These are phyloP conservation scores for Petrocephalus sullivani DNA, from an alignment of 2,797 vertebrate species.

Conservation along the genomic window DNA sequence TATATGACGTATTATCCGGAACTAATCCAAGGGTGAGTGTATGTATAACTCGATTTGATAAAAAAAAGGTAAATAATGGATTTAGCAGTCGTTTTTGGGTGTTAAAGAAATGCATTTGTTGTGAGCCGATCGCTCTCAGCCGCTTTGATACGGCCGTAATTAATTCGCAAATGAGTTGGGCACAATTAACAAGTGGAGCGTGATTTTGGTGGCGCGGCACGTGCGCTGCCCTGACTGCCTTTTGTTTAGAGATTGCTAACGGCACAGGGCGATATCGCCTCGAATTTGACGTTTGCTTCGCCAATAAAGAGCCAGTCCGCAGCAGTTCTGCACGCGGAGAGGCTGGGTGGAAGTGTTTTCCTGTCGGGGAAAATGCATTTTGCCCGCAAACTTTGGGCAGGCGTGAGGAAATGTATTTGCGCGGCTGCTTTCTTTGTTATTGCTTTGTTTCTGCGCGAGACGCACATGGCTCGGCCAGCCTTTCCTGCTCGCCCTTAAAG, in stretches of 20 bases:
- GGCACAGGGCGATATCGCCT: conserved; percentile 14
- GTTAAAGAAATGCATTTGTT: not conserved
- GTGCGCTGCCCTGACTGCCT: conserved; percentile 15
- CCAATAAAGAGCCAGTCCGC: not conserved
- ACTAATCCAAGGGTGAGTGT: conserved; percentile 19
- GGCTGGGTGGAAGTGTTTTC: not conserved
- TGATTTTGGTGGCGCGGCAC: not conserved
- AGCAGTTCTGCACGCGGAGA: not conserved
- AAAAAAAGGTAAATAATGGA: not conserved
- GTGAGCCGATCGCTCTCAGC: not conserved
- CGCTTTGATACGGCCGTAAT: not conserved
- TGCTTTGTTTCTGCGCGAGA: conserved; percentile 88
- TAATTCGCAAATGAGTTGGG: not conserved
- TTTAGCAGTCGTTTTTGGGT: not conserved
- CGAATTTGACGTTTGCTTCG: not conserved
- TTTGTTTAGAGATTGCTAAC: conserved; percentile 20
- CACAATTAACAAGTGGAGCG: not conserved
- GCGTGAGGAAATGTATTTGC: conserved; percentile 6
- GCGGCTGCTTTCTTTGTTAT: conserved; percentile 77
- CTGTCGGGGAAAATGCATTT: not conserved
- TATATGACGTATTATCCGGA: conserved; percentile 4
- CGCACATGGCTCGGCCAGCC: conserved; percentile 78
- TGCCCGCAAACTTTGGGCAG: not conserved
- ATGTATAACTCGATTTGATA: not conserved
- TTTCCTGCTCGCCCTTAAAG: conserved; percentile 73